phyloP scores from a whole-genome alignment of 2,888 invertebrate species.

The Ornithoptera alexandrae region DNA sequence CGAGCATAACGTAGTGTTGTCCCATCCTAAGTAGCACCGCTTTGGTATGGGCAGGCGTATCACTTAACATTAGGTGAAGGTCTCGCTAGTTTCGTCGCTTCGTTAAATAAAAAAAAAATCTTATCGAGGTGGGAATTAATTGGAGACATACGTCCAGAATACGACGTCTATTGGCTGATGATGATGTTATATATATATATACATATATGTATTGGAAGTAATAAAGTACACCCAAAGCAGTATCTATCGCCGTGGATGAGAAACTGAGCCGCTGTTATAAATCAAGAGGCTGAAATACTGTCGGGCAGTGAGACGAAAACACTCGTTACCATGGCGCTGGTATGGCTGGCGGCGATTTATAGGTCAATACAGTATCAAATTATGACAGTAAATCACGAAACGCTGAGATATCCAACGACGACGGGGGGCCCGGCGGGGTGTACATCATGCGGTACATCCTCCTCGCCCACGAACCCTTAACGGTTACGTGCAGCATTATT shows the following conservation, averaged over 20 bases:
- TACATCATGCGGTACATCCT: constrained; percentile 22
- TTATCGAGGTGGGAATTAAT: no score
- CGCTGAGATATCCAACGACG: constrained; percentile 25
- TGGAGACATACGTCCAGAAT: no score
- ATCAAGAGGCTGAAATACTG: constrained; percentile 33
- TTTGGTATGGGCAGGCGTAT: no score
- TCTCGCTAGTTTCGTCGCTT: no score
- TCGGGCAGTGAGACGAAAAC: constrained; percentile 31
- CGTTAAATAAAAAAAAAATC: no score
- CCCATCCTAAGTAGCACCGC: no score
- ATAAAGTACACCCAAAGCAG: background rate
- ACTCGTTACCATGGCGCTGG: constrained; percentile 27
- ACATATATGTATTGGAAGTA: no score
- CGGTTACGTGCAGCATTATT: background rate
- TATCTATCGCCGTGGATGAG: background rate
- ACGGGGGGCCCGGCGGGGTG: constrained; percentile 11
- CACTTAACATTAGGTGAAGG: no score
- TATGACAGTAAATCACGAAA: constrained; percentile 34
- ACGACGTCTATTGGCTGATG: no score
- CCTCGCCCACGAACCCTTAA: constrained; percentile 10
- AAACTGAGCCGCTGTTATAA: constrained; percentile 26
- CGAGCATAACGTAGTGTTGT: no score
- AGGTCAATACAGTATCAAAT: constrained; percentile 37
- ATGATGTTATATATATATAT: no score
- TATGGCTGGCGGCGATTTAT: constrained; percentile 33